Evolutionary conservation across 2,888 invertebrate species (phyloP).

Genomic region (Lasioglossum oenotherae): DNA sequence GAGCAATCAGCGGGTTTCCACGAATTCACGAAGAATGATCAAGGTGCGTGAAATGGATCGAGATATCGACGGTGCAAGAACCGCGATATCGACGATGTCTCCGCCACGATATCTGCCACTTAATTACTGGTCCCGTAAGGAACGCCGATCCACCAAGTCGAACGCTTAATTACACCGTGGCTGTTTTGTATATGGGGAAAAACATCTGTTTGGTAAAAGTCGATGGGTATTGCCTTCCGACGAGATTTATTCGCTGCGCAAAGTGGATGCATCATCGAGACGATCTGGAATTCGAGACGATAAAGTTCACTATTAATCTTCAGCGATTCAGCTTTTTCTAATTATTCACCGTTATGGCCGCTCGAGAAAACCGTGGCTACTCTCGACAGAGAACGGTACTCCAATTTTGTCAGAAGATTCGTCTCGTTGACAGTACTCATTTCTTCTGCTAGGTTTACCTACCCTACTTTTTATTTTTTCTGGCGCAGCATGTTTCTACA

Average conservation of each 20-base stretch:
- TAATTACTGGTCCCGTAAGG: constrained; percentile 50
- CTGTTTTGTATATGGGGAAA: constrained; percentile 14
- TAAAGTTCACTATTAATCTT: constrained; percentile 36
- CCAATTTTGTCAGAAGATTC: background rate
- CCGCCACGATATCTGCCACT: constrained; percentile 46
- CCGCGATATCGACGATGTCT: constrained; percentile 39
- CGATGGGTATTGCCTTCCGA: background rate
- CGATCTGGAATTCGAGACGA: constrained; percentile 22
- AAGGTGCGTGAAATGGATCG: background rate
- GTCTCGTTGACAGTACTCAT: background rate
- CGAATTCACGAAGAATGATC: constrained; percentile 10
- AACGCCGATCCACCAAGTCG: constrained; percentile 27
- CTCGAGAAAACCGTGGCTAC: background rate
- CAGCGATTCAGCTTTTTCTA: constrained; percentile 1
- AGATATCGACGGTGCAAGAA: constrained; percentile 34
- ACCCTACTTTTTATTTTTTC: background rate
- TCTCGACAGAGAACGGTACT: constrained; percentile 6
- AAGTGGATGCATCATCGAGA: constrained; percentile 26
- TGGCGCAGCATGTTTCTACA: background rate
- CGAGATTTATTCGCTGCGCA: constrained; percentile 19
- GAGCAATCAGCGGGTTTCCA: background rate
- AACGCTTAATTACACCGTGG: constrained; percentile 38
- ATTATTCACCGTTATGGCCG: constrained; percentile 41
- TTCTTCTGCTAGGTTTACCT: background rate
- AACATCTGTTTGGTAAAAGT: constrained; percentile 11